phyloP scores from a whole-genome alignment of 1,140 invertebrate species.

The Nixonia krombeini region DNA sequence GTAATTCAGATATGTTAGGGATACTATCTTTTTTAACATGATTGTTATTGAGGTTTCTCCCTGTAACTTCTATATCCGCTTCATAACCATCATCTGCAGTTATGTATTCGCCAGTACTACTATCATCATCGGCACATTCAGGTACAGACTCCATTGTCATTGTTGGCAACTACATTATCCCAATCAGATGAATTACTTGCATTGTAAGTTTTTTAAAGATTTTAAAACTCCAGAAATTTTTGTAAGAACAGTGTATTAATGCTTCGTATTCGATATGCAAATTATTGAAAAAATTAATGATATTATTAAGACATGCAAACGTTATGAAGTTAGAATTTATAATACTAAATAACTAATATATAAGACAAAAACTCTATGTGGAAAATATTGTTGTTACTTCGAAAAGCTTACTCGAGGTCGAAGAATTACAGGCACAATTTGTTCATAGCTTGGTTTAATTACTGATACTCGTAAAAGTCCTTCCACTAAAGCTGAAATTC shows the following conservation, averaged over 20 bases:
- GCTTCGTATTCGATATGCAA: too few species aligned
- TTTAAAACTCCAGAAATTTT: background rate
- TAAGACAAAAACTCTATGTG: too few species aligned
- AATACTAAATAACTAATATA: too few species aligned
- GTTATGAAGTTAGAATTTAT: too few species aligned
- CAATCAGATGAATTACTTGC: background rate
- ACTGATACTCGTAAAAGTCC: slow-evolving; percentile 62
- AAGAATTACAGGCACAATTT: slow-evolving; percentile 59
- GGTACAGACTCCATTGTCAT: slow-evolving; percentile 68
- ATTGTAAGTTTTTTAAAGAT: too few species aligned
- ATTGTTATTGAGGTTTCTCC: slow-evolving; percentile 40
- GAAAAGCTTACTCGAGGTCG: slow-evolving; percentile 59
- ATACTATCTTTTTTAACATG: slow-evolving; percentile 49
- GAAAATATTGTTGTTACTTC: too few species aligned
- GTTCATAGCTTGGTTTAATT: slow-evolving; percentile 59
- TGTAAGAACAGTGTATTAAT: background rate
- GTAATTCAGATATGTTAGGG: slow-evolving; percentile 49
- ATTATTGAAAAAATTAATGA: too few species aligned
- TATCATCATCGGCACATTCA: slow-evolving; percentile 71
- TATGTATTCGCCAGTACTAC: slow-evolving; percentile 69
- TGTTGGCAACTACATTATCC: slow-evolving; percentile 55
- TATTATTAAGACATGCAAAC: too few species aligned
- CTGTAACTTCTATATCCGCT: slow-evolving; percentile 70
- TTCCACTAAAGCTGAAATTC: slow-evolving; percentile 62
- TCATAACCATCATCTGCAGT: slow-evolving; percentile 78